A percentile compares a stretch with the other conserved stretches of the same genome.
Conservation (phyloP, 2,113 vertebrate genomes). For the Microtus montanus region DNA sequence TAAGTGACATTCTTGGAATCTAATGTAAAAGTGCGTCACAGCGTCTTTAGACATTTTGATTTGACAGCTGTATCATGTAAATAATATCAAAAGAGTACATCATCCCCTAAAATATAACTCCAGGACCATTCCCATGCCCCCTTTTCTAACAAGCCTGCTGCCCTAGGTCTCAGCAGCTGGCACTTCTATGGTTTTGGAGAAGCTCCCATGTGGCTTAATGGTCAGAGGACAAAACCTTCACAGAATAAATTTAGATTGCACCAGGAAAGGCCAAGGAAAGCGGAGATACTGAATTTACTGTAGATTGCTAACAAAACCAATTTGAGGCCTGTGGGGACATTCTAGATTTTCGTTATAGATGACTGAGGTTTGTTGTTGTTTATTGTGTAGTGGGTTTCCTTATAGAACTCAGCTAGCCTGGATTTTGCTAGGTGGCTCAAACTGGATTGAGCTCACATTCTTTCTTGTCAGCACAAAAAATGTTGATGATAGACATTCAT, state of each 20-base stretch:
- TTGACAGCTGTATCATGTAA: background rate
- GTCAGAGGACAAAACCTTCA: background rate
- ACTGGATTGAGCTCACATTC: background rate
- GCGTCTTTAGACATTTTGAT: background rate
- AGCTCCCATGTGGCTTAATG: background rate
- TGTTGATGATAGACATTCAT: no score
- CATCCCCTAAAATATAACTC: background rate
- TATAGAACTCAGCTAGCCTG: background rate
- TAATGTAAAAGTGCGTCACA: background rate
- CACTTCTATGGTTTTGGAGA: background rate
- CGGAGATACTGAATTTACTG: constrained; percentile 56
- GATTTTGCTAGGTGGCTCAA: background rate
- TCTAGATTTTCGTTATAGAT: constrained; percentile 47
- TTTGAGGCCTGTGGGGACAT: constrained; percentile 53
- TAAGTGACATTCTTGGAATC: background rate
- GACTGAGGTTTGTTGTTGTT: constrained; percentile 4
- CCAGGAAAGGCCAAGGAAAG: constrained; percentile 63
- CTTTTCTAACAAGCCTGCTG: background rate
- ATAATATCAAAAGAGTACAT: background rate
- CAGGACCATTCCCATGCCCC: background rate
- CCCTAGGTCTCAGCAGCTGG: background rate
- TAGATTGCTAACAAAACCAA: constrained; percentile 57
- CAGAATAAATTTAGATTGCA: constrained; percentile 65
- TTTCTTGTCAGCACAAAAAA: background rate
- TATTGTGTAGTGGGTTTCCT: background rate